Percentiles rank a stretch among this genome's conserved stretches.
These are phyloP conservation scores for Clarias fuscus DNA, from an alignment of 2,797 vertebrate species.

Conservation along the genomic window DNA sequence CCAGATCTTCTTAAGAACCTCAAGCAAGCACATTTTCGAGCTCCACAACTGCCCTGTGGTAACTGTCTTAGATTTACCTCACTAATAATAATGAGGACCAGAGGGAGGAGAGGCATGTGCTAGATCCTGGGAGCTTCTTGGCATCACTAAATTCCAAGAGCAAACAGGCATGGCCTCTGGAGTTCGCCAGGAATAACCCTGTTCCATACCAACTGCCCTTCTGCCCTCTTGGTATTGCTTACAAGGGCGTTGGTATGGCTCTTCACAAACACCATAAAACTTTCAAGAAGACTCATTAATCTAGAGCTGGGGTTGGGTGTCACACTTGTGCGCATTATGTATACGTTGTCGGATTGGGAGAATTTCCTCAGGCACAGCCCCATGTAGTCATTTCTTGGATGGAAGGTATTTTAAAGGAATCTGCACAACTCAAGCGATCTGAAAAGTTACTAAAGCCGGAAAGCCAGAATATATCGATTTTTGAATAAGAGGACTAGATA, in stretches of 20 bases:
- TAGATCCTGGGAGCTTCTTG: slow-evolving; percentile 9
- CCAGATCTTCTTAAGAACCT: not conserved
- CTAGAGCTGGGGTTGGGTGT: not conserved
- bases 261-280: slow-evolving; percentile 29
- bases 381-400: not conserved
- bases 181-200: slow-evolving; percentile 43
- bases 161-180: slow-evolving; percentile 36
- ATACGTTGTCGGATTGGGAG: not conserved
- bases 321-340: not conserved
- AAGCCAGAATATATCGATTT: too few relatives aligned
- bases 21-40: not conserved
- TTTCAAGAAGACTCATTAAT: not conserved
- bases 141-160: slow-evolving; percentile 38
- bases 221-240: slow-evolving; percentile 45
- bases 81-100: not conserved
- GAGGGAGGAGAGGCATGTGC: not conserved
- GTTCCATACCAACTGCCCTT: slow-evolving; percentile 44
- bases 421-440: not conserved
- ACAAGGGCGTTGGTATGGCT: slow-evolving; percentile 17
- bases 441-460: not conserved
- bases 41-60: not conserved
- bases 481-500: not conserved
- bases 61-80: slow-evolving; percentile 3
- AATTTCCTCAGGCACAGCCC: not conserved
- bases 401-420: not conserved